Evolutionary conservation across 53 echinoderm and acorn worm species (phyloP), one percentile per base, ranked within the genome.

Genomic region (Crossaster papposus): DNA sequence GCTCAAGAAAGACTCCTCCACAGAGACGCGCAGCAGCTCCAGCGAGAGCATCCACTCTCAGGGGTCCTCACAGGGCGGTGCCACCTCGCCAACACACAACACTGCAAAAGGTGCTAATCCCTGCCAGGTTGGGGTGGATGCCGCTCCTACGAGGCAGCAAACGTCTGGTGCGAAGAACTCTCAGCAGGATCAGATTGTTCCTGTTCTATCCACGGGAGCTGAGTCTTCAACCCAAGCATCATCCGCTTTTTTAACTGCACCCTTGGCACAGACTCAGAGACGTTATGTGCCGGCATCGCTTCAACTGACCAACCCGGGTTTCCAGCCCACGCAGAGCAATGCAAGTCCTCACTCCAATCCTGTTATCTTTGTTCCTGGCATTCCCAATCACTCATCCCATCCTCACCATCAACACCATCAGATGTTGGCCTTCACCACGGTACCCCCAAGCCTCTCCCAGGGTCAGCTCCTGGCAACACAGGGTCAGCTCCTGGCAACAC

Each of bases 11-110:
- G 93, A 99, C 89, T 94, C 94, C 11, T 99, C 99, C 63, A 99
- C 95, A 0, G 99, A 96, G 76, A 94, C 96, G 4, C 90, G 99
- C n/a, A 99, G 99, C 89, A 96, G 96, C 86, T 99, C 99, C 36
- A 94, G 95, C 36, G 99, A 99, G 89, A 96, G 96, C 80, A 83
- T 90, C 20, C 99, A 96, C 51, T 95, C 95, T 0, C 94, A 94
- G 80, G 92, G 94, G 15, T 95, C 95, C 23, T 90, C 95, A 6
- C 93, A 95, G 68, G 95, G 58, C 17, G 82, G 83, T 23, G 78
- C 79, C 68, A 70, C 70, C 22, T 84, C 91, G 10, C 91, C 91
- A 14, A 82, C 83, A 44, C 90, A 82, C n/a, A 82, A 63, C 30
- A 77, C 18, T 33, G 51, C 91, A 20, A 88, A 64, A 63, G 38